phyloP scores from a whole-genome alignment of 2,888 invertebrate genomes.

The Pseudoips prasinana region DNA sequence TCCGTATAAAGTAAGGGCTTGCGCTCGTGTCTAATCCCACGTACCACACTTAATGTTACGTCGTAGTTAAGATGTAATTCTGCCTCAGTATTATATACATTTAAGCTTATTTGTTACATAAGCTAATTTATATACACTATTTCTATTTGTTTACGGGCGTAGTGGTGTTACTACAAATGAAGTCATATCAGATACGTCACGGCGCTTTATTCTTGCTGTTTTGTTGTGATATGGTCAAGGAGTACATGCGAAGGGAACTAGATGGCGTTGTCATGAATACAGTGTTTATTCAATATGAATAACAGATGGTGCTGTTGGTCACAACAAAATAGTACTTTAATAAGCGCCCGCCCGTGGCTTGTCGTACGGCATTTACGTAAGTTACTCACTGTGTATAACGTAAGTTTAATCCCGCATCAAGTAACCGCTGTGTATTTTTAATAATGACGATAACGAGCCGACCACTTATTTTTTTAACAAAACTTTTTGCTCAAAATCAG shows the following conservation, averaged over 20 bases:
- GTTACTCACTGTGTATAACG: slow-evolving; percentile 75
- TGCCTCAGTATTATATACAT: slow-evolving; percentile 82
- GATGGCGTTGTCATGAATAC: slow-evolving; percentile 27
- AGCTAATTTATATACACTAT: slow-evolving; percentile 81
- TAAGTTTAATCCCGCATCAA: slow-evolving; percentile 74
- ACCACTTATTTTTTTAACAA: slow-evolving; percentile 74
- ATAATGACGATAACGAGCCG: slow-evolving; percentile 62
- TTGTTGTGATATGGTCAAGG: slow-evolving; percentile 37
- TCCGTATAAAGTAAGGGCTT: slow-evolving; percentile 81
- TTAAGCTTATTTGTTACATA: slow-evolving; percentile 81
- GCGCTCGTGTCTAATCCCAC: slow-evolving; percentile 80
- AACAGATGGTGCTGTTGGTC: slow-evolving; percentile 35
- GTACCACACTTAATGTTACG: slow-evolving; percentile 79
- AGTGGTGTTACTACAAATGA: slow-evolving; percentile 72
- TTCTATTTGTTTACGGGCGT: slow-evolving; percentile 76
- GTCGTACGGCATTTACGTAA: slow-evolving; percentile 71
- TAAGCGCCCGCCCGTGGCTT: slow-evolving; percentile 73
- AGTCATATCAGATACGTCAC: slow-evolving; percentile 78
- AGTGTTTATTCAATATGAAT: slow-evolving; percentile 6
- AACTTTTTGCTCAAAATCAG: slow-evolving; percentile 77
- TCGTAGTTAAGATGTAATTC: slow-evolving; percentile 82
- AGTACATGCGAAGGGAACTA: slow-evolving; percentile 13
- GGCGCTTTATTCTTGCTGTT: slow-evolving; percentile 47
- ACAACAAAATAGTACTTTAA: slow-evolving; percentile 43
- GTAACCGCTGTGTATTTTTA: slow-evolving; percentile 74